Evolutionary conservation across 2,113 vertebrate genomes (phyloP), one percentile per base, ranked within the genome.

Genomic region (Aphelocoma coerulescens): DNA sequence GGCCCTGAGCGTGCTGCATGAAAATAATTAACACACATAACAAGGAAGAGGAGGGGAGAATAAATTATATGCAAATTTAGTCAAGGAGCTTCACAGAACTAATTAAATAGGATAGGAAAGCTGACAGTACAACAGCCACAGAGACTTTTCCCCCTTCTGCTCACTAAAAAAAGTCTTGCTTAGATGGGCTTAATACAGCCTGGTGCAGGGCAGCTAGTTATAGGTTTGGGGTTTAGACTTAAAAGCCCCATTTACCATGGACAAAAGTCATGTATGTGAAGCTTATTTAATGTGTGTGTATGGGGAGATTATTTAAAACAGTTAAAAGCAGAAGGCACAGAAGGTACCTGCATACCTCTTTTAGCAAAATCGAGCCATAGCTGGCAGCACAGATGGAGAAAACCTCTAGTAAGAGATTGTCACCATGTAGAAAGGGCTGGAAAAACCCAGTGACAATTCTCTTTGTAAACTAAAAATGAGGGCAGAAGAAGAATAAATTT

Each of bases 1-100:
- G 88, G 91, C 73, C 84, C 65, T 6, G 24, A 89, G 86, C 11
- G 3, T 57, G 73, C 76, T 0, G 2, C 83, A 37, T 2, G 20
- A 72, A 96, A 93, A 95, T 95, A 95, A 95, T 95, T 96, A 97
- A 95, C 13, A 7, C 57, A 30, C 39, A 48, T 78, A 95, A 95
- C 76, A 95, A 91, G 89, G 89, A 94, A 93, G 87, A 61, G 86
- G 94, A 96, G 61, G 76, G 52, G 49, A 91, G 89, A 84, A 92
- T 92, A 95, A 95, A 95, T 96, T 89, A 91, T 44, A 95, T 95
- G 89, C 87, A 95, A 93, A 96, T 96, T 76, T 94, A 95, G 86
- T 89, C 94, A 91, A 95, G 89, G 41, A 95, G 61, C 86, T 92
- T 68, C 86, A 78, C 91, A 89, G 92, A 95, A 75, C 91, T 96